A percentile compares a stretch with the other conserved stretches of the same genome.
Evolutionary conservation across 2,888 invertebrate genomes (phyloP).

Genomic region (Watsonalla cultraria): DNA sequence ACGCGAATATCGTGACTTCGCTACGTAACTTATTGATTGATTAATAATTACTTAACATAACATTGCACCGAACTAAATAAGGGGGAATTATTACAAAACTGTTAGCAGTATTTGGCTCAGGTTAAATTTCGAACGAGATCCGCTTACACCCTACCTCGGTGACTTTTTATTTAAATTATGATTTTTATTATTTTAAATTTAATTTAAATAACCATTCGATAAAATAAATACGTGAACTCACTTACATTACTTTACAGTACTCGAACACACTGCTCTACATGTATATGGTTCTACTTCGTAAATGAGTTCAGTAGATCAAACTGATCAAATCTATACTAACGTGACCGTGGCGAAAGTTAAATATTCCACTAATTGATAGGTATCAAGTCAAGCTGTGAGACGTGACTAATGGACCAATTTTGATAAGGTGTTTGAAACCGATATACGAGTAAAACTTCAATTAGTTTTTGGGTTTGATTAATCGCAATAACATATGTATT

Average conservation of each 20-base stretch:
- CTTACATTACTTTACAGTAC: not conserved
- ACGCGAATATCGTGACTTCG: slow-evolving; percentile 43
- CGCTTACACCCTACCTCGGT: too few relatives aligned
- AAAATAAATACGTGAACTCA: too few relatives aligned
- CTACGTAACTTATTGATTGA: slow-evolving; percentile 49
- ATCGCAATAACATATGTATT: too few relatives aligned
- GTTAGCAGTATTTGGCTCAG: not conserved
- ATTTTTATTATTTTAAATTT: too few relatives aligned
- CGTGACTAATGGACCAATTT: not conserved
- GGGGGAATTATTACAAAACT: not conserved
- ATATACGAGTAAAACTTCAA: not conserved
- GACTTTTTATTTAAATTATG: too few relatives aligned
- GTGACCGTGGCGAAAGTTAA: slow-evolving; percentile 1
- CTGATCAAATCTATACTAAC: not conserved
- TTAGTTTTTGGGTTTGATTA: too few relatives aligned
- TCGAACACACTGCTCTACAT: not conserved
- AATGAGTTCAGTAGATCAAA: not conserved
- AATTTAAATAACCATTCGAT: too few relatives aligned
- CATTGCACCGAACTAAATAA: slow-evolving; percentile 3
- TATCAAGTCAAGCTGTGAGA: not conserved
- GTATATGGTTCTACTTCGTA: not conserved
- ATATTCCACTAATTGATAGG: not conserved
- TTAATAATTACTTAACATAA: slow-evolving; percentile 27
- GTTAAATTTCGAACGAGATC: too few relatives aligned
- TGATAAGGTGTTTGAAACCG: not conserved